Conservation (phyloP, 2,797 vertebrate species). For the Rhinichthys osculus region DNA sequence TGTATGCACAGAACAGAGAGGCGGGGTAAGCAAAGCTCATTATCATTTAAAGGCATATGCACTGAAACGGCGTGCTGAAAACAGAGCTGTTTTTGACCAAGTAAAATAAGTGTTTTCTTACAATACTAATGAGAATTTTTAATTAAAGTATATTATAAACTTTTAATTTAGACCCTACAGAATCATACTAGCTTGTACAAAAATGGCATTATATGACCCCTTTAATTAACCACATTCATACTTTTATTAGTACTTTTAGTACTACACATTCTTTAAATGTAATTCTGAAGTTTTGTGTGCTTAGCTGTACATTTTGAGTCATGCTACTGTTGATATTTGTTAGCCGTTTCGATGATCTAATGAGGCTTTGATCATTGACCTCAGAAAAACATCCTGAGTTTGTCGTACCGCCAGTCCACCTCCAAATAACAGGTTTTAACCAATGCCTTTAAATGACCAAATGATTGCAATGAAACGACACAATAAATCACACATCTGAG, state of each 20-base stretch:
- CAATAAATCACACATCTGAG: slow-evolving; percentile 52
- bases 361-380: slow-evolving; percentile 27
- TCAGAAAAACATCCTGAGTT: neutral
- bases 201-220: no score
- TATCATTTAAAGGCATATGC: no score
- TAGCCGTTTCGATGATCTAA: neutral
- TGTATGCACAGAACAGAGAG: no score
- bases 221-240: neutral
- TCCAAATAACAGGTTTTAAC: slow-evolving; percentile 59
- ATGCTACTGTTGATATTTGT: slow-evolving; percentile 6
- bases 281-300: neutral
- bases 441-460: slow-evolving; percentile 54
- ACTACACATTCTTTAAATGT: neutral
- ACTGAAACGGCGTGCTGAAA: no score
- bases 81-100: no score
- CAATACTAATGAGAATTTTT: no score
- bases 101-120: no score
- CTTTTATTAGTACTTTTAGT: neutral
- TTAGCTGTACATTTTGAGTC: neutral
- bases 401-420: slow-evolving; percentile 26
- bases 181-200: no score
- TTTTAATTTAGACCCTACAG: no score
- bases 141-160: no score
- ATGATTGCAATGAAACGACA: slow-evolving; percentile 44
- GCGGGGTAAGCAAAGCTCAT: no score